Evolutionary conservation across 2,888 invertebrate genomes (phyloP), one percentile per base, ranked within the genome.

Genomic region (Acholoe squamosa): DNA sequence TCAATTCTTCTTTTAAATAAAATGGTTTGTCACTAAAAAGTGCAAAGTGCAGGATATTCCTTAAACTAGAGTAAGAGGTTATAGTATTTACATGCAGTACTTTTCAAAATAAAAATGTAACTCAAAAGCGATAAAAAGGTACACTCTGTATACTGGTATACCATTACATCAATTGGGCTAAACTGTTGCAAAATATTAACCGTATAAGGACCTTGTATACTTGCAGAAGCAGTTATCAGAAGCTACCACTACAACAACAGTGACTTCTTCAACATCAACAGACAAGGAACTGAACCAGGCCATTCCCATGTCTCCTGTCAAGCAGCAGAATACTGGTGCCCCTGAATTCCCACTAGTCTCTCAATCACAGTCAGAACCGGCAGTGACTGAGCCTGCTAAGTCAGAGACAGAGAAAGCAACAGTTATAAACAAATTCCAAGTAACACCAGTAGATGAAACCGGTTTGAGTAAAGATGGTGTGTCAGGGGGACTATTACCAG

Each of bases 391-490:
- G 43, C 33, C 90, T n/a, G 54, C 43, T 10, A 43, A 43, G 43
- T 3, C 90, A 31, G 90, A 14, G 5, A 56, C 7, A 10, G 76
- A 89, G 22, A 89, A 77, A 12, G 0, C n/a, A n/a, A 31, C 31
- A 19, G n/a, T 61, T n/a, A 56, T 25, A 5, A 90, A 90, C 33
- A 90, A 80, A 77, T 90, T 90, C 90, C 84, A 89, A n/a, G 89
- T 89, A 31, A 89, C 86, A 0, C 71, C 90, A 33, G 91, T 90
- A 7, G 91, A 90, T 33, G 91, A 90, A 25, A 22, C 80, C 5
- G 31, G 43, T 12, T 28, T 89, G 77, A 22, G 14, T 12, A 56
- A 67, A 34, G 67, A 67, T 43, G 28, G 43, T 16, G 12, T 52
- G n/a, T 3, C 10, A 3, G 10, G 3, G 3, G 77, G 77, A 77